Evolutionary conservation across 1,140 invertebrate genomes (phyloP).

Genomic region (Lepidotrigona ventralis): DNA sequence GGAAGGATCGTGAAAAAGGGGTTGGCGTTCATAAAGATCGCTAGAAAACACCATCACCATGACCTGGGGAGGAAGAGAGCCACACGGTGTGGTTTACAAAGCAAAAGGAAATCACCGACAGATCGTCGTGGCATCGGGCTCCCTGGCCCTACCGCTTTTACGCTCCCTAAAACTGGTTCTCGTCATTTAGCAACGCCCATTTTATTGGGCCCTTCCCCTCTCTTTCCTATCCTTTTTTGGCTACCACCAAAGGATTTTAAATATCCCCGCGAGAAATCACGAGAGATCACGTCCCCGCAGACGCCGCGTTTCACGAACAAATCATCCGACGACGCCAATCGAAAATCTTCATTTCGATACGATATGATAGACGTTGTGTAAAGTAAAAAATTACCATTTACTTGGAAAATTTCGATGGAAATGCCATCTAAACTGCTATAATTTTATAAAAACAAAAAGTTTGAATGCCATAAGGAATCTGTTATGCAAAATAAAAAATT

Average conservation of each 20-base stretch:
- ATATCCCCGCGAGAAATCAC: constrained; percentile 49
- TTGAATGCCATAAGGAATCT: too few species aligned
- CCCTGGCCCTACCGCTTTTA: constrained; percentile 66
- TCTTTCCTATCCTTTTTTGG: not conserved
- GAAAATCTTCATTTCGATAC: too few species aligned
- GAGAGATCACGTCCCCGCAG: constrained; percentile 23
- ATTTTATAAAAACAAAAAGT: too few species aligned
- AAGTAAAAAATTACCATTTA: too few species aligned
- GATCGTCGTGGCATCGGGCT: constrained; percentile 59
- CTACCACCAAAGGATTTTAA: constrained; percentile 52
- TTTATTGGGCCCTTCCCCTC: constrained; percentile 51
- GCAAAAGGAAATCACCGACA: constrained; percentile 60
- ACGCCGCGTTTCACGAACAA: constrained; percentile 18
- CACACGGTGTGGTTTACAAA: constrained; percentile 61
- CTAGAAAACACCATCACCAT: constrained; percentile 15
- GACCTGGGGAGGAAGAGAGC: constrained; percentile 45
- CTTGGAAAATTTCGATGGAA: too few species aligned
- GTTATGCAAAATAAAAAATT: too few species aligned
- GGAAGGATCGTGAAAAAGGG: not conserved
- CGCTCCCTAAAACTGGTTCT: constrained; percentile 69
- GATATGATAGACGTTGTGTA: too few species aligned
- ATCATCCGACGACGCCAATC: not conserved
- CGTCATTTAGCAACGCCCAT: constrained; percentile 59
- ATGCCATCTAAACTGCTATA: too few species aligned
- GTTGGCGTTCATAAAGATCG: constrained; percentile 19